Base-by-base conservation (phyloP, 2,888 invertebrate genomes). In the Erpobdella octoculata region DNA sequence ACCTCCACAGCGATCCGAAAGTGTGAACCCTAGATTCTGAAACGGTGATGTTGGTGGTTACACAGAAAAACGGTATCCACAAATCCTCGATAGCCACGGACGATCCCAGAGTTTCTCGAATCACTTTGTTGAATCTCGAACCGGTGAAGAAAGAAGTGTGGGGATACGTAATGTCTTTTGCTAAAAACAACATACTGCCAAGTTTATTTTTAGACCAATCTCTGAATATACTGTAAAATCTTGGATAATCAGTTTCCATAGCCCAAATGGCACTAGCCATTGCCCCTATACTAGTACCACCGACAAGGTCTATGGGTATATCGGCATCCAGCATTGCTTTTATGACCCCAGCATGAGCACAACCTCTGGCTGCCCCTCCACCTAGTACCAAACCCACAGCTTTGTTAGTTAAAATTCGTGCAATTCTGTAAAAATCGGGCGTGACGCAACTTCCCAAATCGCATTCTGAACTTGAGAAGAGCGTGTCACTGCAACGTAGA, bases 1-100 rank as follows among this genome's bases (percentile, higher is more conserved):
- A 71, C 18, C 71, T 41, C 71, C 71, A 71, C 18, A 71, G 59
- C n/a, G 67, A 71, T 28, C 71, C 71, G 33, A 67, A 37, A n/a
- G 58, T 67, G 59, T 71, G 71, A 37, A 67, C 71, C 9, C 71
- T 41, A 31, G 48, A 53, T 38, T 67, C 65, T 5, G 67, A 67
- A 21, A 67, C 35, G 8, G 67, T 71, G 28, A 71, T 48, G 41
- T 71, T 65, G 38, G 71, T 71, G 33, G 71, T 65, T 25, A 71
- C 58, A 65, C 71, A 71, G 41, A 71, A 71, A 67, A 67, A 71
- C 31, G 71, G 71, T 28, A 71, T 21, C 71, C 71, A 71, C 6
- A 71, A 41, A 35, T 71, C 71, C 33, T 71, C 71, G 25, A 71
- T 71, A 15, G 21, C 15, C 38, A 37, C 59, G n/a, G 67, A 71